phyloP scores from a whole-genome alignment of 2,797 vertebrate species.

The Phylloscopus collybita region DNA sequence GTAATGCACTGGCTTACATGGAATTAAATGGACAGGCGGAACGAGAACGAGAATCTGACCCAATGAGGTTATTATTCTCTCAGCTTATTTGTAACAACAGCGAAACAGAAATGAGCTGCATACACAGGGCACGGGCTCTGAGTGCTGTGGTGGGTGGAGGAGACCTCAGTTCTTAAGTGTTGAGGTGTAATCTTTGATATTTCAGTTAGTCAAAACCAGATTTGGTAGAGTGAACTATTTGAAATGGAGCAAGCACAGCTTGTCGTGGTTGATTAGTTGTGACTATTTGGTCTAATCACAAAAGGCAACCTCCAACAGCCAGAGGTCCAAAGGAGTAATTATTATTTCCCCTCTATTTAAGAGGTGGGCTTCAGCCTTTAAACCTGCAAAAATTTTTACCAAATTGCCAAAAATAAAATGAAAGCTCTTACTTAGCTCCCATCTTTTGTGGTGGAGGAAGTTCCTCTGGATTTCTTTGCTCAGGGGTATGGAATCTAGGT shows the following conservation, averaged over 20 bases:
- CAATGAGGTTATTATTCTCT: background rate
- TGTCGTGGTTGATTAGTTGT: background rate
- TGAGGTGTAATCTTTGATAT: background rate
- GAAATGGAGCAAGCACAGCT: background rate
- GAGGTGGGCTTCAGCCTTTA: background rate
- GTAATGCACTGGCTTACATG: background rate
- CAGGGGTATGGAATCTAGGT: conserved; percentile 42
- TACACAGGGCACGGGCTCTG: background rate
- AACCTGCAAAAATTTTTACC: background rate
- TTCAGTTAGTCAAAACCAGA: background rate
- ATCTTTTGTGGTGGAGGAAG: background rate
- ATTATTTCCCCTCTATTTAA: background rate
- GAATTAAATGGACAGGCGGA: conserved; percentile 7
- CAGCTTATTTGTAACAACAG: background rate
- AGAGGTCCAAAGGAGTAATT: background rate
- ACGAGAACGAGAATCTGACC: background rate
- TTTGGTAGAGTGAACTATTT: background rate
- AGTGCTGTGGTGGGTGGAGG: background rate
- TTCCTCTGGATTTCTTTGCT: conserved; percentile 18
- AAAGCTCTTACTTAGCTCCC: background rate
- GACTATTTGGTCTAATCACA: background rate
- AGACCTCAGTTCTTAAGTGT: background rate
- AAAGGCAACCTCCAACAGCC: background rate
- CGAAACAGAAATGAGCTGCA: background rate
- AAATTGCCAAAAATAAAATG: conserved; percentile 3